Conservation (phyloP, 2,797 vertebrate species). For the Microtus obscurus region DNA sequence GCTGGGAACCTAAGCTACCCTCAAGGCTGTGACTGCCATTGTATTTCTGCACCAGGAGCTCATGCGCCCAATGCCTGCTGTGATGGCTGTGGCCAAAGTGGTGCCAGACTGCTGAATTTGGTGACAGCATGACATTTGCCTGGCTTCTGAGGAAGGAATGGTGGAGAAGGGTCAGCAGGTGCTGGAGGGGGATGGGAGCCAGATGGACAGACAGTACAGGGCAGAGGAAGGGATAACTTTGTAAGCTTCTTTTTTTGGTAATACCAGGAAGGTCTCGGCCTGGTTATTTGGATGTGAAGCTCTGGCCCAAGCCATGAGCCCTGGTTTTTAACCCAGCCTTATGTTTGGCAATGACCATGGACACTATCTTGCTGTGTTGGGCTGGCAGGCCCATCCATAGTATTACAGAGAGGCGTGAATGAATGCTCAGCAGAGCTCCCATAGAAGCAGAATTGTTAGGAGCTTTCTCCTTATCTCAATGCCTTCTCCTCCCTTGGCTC, state of each 20-base stretch:
- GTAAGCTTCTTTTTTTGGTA: background rate
- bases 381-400: background rate
- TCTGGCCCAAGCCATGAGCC: background rate
- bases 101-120: background rate
- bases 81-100: background rate
- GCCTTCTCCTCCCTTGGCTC: background rate
- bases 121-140: background rate
- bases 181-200: background rate
- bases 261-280: background rate
- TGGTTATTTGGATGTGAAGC: background rate
- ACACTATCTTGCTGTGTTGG: background rate
- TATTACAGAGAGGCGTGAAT: background rate
- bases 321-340: background rate
- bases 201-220: background rate
- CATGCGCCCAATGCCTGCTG: background rate
- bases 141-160: background rate
- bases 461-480: background rate
- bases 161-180: background rate
- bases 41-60: background rate
- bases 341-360: background rate
- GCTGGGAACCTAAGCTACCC: constrained; percentile 61
- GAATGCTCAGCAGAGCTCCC: background rate
- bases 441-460: background rate
- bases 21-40: background rate
- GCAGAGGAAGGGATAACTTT: background rate